Base-by-base conservation (phyloP, 2,797 vertebrate species). In the Benthosema pterotum region DNA sequence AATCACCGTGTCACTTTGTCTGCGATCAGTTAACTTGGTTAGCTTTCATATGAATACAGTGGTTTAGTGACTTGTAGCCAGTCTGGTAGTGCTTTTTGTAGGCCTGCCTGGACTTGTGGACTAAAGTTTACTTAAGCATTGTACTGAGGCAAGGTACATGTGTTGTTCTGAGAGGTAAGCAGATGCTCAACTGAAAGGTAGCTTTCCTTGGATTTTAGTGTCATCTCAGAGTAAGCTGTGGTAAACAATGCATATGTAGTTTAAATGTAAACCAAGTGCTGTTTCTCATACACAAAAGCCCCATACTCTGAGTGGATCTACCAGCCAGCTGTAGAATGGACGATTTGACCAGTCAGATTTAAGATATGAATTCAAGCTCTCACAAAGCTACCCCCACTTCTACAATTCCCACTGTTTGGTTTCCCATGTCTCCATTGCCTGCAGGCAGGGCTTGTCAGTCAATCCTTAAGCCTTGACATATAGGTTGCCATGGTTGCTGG, bases 391-490 rank as follows among this genome's bases (percentile, higher is more conserved):
- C 49, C 57, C 59, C 65, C 61, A 65, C 56, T 14, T 38, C 56
- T 80, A 57, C 61, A 72, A 72, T 85, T 79, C 84, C 81, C 72
- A 38, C 67, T 67, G 51, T 64, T 78, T 52, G 73, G 63, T 85
- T 83, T 80, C 78, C 74, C 67, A 65, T 53, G 58, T 58, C 65
- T 58, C 54, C 72, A 59, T 71, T 66, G 72, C 74, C 79, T 79
- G 67, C 61, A 86, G 81, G 76, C 49, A 81, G 78, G 61, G 55
- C 71, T 17, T 18, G 42, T 32, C 73, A 70, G 68, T 72, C 60
- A 46, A 73, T 61, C 63, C 63, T 74, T 56, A 79, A 83, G 79
- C 77, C 71, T 72, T 71, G 64, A 80, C 73, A 84, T 54, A 49
- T 54, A 49, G 67, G 69, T 83, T 83, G 66, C 78, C 53, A 63